Conservation (phyloP, 1,140 invertebrate genomes). For the Drosophila dunni region DNA sequence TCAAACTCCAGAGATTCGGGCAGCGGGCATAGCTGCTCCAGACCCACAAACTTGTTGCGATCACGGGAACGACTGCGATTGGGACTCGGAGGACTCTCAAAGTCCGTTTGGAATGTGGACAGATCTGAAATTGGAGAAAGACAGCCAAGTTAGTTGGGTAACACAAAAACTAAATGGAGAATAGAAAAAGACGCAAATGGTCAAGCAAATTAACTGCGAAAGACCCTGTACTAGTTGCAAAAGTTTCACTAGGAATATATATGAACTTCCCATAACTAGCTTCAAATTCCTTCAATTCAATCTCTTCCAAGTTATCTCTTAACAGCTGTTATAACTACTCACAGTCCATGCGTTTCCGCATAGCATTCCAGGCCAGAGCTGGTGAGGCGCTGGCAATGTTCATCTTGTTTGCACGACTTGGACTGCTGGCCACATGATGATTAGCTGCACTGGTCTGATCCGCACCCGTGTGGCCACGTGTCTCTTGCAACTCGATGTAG, state of each 20-base stretch:
- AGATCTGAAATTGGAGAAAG: conserved; percentile 87
- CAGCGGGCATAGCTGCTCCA: conserved; percentile 88
- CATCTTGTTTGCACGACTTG: conserved; percentile 57
- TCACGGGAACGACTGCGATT: conserved; percentile 85
- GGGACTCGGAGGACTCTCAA: conserved; percentile 87
- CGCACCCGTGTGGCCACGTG: conserved; percentile 85
- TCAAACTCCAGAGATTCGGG: conserved; percentile 95
- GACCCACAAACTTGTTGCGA: conserved; percentile 86
- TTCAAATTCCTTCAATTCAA: too few relatives aligned
- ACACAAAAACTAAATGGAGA: too few relatives aligned
- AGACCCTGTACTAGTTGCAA: too few relatives aligned
- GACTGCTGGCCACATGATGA: conserved; percentile 46
- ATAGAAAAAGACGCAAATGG: too few relatives aligned
- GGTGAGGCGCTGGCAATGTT: conserved; percentile 86
- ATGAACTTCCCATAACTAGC: too few relatives aligned
- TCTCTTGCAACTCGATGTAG: conserved; percentile 95
- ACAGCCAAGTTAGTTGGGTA: not conserved
- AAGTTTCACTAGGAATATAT: too few relatives aligned
- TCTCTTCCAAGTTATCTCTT: too few relatives aligned
- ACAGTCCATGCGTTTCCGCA: conserved; percentile 95
- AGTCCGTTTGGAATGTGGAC: conserved; percentile 90
- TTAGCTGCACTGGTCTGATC: conserved; percentile 85
- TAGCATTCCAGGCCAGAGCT: conserved; percentile 94
- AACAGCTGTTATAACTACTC: conserved; percentile 85
- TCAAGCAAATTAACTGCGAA: too few relatives aligned